phyloP scores from a whole-genome alignment of 2,113 vertebrate genomes.

The Menura novaehollandiae region DNA sequence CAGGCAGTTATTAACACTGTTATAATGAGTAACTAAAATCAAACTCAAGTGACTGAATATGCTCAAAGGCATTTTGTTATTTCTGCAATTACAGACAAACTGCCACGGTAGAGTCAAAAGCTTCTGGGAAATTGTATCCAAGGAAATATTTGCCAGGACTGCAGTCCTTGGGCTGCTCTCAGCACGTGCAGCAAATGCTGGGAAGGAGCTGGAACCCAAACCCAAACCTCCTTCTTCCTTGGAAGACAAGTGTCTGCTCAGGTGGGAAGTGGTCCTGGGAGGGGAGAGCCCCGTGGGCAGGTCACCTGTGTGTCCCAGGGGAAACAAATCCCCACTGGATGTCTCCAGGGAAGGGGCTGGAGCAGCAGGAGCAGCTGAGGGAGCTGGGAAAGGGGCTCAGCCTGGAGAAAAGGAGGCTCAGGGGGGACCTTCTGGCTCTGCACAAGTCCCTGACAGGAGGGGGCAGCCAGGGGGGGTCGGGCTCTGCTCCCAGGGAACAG shows the following conservation, averaged over 20 bases:
- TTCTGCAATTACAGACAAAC: constrained; percentile 38
- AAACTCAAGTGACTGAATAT: constrained; percentile 10
- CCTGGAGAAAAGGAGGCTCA: background rate
- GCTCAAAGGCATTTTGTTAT: background rate
- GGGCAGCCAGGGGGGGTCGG: background rate
- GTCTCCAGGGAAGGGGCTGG: background rate
- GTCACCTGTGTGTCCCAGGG: background rate
- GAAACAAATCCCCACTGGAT: background rate
- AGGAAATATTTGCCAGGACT: background rate
- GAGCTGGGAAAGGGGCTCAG: background rate
- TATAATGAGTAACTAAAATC: constrained; percentile 38
- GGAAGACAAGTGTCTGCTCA: background rate
- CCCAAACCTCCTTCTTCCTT: background rate
- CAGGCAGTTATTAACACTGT: constrained; percentile 26
- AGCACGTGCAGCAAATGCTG: accelerated
- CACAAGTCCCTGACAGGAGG: background rate
- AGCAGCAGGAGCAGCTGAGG: background rate
- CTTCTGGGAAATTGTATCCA: constrained; percentile 11
- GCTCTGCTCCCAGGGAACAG: background rate
- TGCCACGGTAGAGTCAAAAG: background rate
- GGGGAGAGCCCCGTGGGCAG: background rate
- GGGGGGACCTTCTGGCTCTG: background rate
- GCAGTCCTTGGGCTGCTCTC: background rate
- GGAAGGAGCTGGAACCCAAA: background rate
- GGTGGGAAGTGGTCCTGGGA: background rate